These are phyloP conservation scores for Labia minor DNA, from an alignment of 2,888 invertebrate species.

Conservation along the genomic window DNA sequence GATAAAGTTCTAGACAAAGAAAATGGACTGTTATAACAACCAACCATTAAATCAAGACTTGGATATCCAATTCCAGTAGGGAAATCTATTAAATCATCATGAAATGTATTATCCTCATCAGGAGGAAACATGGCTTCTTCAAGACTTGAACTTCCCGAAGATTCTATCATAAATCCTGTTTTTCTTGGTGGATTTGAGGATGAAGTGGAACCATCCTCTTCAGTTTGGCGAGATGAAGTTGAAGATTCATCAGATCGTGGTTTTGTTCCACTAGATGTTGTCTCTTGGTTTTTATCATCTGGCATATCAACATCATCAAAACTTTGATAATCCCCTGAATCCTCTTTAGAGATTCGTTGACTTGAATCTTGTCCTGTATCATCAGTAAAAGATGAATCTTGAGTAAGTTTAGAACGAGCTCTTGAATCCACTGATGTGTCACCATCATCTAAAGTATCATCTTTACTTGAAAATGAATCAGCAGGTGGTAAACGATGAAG, in stretches of 20 bases:
- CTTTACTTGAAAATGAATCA: conserved; percentile 79
- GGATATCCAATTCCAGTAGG: conserved; percentile 66
- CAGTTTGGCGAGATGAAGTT: conserved; percentile 20
- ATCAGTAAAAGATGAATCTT: conserved; percentile 8
- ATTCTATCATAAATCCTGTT: conserved; percentile 70
- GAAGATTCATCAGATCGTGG: conserved; percentile 13
- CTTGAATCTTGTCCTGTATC: conserved; percentile 14
- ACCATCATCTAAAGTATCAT: conserved; percentile 66
- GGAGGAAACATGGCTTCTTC: conserved; percentile 74
- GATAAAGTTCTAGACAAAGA: conserved; percentile 66
- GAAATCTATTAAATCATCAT: conserved; percentile 66
- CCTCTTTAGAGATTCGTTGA: conserved; percentile 13
- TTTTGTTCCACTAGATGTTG: not conserved
- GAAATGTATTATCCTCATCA: conserved; percentile 48
- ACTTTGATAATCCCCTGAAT: conserved; percentile 24
- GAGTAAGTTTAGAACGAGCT: not conserved
- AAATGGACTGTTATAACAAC: conserved; percentile 62
- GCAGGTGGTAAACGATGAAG: conserved; percentile 67
- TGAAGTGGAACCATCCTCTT: conserved; percentile 29
- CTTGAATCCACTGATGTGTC: not conserved
- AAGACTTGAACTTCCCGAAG: conserved; percentile 73
- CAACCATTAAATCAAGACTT: conserved; percentile 50
- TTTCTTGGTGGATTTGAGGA: conserved; percentile 37
- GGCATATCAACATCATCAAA: conserved; percentile 24
- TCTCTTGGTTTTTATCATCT: conserved; percentile 14